Evolutionary conservation across 2,888 invertebrate species (phyloP), one percentile per base, ranked within the genome.

Genomic region (Dorcus hopei): DNA sequence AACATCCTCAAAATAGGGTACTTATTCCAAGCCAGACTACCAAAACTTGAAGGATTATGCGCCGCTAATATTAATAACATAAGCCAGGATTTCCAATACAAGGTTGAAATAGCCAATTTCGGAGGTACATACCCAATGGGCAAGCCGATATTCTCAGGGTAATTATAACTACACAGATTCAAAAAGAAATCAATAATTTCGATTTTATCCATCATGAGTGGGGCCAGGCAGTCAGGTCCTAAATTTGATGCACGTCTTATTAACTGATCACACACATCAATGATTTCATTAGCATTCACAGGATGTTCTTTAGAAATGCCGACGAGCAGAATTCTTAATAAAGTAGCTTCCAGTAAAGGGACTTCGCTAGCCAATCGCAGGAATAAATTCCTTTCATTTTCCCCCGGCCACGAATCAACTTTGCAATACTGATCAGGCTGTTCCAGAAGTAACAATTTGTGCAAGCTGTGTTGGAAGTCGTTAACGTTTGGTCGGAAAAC

Each of bases 11-110:
- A 83, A 50, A 92, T 96, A 14, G 97, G 95, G 80, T 96, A 97
- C 66, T 89, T 88, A 69, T 89, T 87, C 89, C 96, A 96, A 39
- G 92, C 93, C 54, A 90, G 82, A 65, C 87, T 87, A 9, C 97
- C 97, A 79, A 96, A 91, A 9, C 87, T 86, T 0, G 85, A 80
- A 0, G 97, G 95, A 84, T 97, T 97, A 79, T 96, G 96, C 0
- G 97, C 95, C 11, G 93, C 89, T 64, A 97, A 80, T 79, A 96
- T 90, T 43, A 95, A 79, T 66, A 97, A 81, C 72, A 94, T 87
- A 41, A 87, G 81, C 96, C 97, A 97, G 16, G 91, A 90, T 79
- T 95, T 95, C 97, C 97, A 97, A 79, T 96, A 97, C 56, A 92
- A 81, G 59, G 89, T 88, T n/a, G 93, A 88, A 70, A 97, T 95